These are phyloP conservation scores for Chloropsis cyanopogon DNA, from an alignment of 2,113 vertebrate species.

Conservation along the genomic window DNA sequence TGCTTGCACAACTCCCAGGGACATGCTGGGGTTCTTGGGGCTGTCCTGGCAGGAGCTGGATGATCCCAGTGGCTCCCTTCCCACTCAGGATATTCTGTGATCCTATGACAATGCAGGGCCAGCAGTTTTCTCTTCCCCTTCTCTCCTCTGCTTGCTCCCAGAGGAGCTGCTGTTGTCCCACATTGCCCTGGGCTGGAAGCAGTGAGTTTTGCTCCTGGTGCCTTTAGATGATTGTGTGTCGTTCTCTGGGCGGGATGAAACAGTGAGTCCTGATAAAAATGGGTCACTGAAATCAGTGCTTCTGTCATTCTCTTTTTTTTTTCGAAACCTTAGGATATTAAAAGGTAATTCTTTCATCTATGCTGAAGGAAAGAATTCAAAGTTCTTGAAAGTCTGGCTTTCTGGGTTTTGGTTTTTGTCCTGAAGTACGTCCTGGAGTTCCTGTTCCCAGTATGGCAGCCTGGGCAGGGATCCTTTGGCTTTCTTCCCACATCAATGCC, in stretches of 20 bases:
- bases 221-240: background rate
- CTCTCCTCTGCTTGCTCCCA: background rate
- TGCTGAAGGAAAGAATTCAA: background rate
- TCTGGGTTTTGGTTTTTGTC: background rate
- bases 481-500: background rate
- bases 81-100: background rate
- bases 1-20: background rate
- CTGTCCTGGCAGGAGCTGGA: background rate
- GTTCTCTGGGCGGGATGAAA: background rate
- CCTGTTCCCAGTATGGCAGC: background rate
- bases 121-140: background rate
- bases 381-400: background rate
- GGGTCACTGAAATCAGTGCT: background rate
- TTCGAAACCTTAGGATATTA: background rate
- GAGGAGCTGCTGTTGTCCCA: background rate
- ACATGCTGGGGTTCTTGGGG: background rate
- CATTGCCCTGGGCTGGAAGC: background rate
- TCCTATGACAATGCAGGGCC: background rate
- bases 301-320: background rate
- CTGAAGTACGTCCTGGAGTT: background rate
- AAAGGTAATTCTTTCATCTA: background rate
- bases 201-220: background rate
- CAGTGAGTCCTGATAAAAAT: background rate
- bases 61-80: background rate
- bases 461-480: background rate